Evolutionary conservation across 2,888 invertebrate species (phyloP).

Genomic region (Plagodis dolabraria): DNA sequence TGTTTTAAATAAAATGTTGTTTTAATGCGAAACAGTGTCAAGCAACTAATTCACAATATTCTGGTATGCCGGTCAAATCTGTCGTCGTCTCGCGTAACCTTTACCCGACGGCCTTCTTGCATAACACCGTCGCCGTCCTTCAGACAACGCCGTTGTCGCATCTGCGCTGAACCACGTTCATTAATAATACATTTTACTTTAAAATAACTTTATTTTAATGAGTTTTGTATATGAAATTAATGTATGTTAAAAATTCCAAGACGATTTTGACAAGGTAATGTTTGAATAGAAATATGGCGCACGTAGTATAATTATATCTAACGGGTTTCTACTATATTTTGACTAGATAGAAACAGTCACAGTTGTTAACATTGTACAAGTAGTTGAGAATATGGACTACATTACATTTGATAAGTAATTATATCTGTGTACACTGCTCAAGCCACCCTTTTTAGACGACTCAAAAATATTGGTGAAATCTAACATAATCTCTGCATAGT

Average conservation of each 20-base stretch:
- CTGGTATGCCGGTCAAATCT: slow-evolving; percentile 34
- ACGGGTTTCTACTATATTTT: too few relatives aligned
- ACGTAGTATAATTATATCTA: too few relatives aligned
- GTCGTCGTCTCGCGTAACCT: slow-evolving; percentile 37
- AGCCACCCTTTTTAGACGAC: too few relatives aligned
- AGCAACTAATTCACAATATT: slow-evolving; percentile 17
- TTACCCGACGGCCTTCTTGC: slow-evolving; percentile 41
- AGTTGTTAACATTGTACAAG: too few relatives aligned
- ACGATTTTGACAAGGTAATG: slow-evolving; percentile 8
- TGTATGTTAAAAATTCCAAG: slow-evolving; percentile 12
- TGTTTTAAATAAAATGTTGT: slow-evolving; percentile 8
- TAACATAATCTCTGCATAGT: too few relatives aligned
- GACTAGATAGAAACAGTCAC: too few relatives aligned
- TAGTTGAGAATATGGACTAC: too few relatives aligned
- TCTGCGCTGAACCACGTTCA: slow-evolving; percentile 28
- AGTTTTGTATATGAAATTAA: slow-evolving; percentile 9
- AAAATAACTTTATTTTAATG: slow-evolving; percentile 20
- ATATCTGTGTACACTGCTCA: too few relatives aligned
- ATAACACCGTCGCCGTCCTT: slow-evolving; percentile 38
- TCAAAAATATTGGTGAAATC: too few relatives aligned
- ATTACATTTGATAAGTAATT: too few relatives aligned
- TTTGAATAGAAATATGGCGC: slow-evolving; percentile 1
- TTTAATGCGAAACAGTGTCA: slow-evolving; percentile 13
- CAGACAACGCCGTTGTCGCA: slow-evolving; percentile 27
- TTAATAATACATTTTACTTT: slow-evolving; percentile 20